A percentile compares a stretch with the other conserved stretches of the same genome.
phyloP scores from a whole-genome alignment of 2,113 vertebrate species.

The Thamnophis sirtalis region DNA sequence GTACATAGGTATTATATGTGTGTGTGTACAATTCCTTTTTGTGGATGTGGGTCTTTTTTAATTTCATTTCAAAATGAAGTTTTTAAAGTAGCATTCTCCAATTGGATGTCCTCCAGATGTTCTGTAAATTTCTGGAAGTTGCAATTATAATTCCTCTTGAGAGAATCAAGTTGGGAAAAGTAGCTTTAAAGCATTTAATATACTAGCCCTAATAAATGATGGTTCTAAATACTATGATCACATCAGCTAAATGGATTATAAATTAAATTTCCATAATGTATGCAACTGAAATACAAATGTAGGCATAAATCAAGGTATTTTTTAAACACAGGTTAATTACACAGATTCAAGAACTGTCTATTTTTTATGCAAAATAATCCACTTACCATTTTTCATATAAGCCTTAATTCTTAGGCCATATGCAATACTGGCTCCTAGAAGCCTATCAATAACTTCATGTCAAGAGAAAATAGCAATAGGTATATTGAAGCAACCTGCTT shows the following conservation, averaged over 20 bases:
- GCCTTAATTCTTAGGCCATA: slow-evolving; percentile 71
- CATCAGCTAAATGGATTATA: slow-evolving; percentile 99
- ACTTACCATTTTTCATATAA: slow-evolving; percentile 88
- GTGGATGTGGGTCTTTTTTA: slow-evolving; percentile 31
- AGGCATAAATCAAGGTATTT: slow-evolving; percentile 95
- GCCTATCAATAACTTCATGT: slow-evolving; percentile 88
- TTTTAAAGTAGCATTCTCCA: slow-evolving; percentile 49
- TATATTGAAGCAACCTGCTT: slow-evolving; percentile 80
- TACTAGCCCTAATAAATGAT: slow-evolving; percentile 95
- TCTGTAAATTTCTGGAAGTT: background rate
- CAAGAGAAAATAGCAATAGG: slow-evolving; percentile 78
- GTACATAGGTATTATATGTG: no score
- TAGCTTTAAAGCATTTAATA: slow-evolving; percentile 80
- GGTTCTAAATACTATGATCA: slow-evolving; percentile 89
- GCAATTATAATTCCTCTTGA: background rate
- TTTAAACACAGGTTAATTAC: slow-evolving; percentile 99
- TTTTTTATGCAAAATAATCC: slow-evolving; percentile 99
- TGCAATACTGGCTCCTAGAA: slow-evolving; percentile 75
- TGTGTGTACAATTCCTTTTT: slow-evolving; percentile 65
- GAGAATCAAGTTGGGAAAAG: background rate
- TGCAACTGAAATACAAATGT: slow-evolving; percentile 90
- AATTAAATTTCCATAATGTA: slow-evolving; percentile 99
- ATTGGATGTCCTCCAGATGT: background rate
- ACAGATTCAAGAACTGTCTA: slow-evolving; percentile 87
- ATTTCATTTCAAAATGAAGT: slow-evolving; percentile 79